A percentile compares a stretch with the other conserved stretches of the same genome.
These are phyloP conservation scores for Peucedramus taeniatus DNA, from an alignment of 2,113 vertebrate species.

Conservation along the genomic window DNA sequence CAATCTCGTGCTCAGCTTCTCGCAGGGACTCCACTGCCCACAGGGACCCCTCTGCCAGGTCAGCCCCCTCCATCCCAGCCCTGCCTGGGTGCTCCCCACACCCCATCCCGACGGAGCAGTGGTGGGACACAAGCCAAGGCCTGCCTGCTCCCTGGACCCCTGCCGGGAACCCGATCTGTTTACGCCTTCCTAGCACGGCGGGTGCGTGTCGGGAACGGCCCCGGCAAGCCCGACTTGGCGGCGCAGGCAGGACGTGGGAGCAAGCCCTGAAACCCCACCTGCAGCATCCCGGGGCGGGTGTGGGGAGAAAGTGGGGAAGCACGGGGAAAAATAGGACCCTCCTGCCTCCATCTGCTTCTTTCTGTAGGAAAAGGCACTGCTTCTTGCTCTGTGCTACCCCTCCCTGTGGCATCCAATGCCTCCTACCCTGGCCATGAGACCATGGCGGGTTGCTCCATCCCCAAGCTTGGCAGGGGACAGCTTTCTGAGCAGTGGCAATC, in stretches of 20 bases:
- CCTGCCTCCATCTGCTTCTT: not conserved
- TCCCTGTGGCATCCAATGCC: accelerated
- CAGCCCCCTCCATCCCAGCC: not conserved
- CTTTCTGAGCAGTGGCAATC: not conserved
- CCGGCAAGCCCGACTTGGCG: slow-evolving; percentile 23
- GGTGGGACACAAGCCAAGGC: slow-evolving; percentile 51
- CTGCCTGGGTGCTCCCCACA: not conserved
- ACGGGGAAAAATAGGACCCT: not conserved
- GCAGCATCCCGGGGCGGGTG: not conserved
- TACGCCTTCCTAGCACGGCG: not conserved
- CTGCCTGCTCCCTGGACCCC: slow-evolving; percentile 40
- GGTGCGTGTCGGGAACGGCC: slow-evolving; percentile 9
- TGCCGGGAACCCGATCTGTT: slow-evolving; percentile 56
- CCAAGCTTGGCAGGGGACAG: accelerated
- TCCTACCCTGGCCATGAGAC: not conserved
- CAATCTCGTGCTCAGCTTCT: not conserved
- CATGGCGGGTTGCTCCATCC: accelerated
- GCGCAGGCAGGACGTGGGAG: not conserved
- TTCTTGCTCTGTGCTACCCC: not conserved
- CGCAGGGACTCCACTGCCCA: accelerated
- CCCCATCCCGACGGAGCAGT: accelerated
- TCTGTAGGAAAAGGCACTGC: not conserved
- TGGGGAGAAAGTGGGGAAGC: accelerated
- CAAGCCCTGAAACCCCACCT: not conserved
- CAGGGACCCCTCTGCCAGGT: not conserved